Evolutionary conservation across 2,797 vertebrate species (phyloP).

Genomic region (Pseudochaenichthys georgianus): DNA sequence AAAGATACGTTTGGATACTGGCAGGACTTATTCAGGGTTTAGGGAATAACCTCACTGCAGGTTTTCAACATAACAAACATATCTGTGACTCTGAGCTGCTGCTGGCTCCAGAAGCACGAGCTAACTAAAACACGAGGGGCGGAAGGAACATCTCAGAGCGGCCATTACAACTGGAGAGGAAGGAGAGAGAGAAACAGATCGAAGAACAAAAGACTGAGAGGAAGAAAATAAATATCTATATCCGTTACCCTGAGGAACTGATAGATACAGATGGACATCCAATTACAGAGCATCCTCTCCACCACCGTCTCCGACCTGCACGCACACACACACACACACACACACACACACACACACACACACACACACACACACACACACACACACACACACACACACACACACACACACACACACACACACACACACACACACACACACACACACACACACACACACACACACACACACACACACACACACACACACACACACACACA

Average conservation of each 20-base stretch:
- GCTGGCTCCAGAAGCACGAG: too few species aligned
- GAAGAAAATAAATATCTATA: neutral
- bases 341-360: too few species aligned
- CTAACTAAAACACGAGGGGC: too few species aligned
- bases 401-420: too few species aligned
- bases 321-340: constrained; percentile 3
- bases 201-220: neutral
- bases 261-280: constrained; percentile 99
- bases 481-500: too few species aligned
- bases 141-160: too few species aligned
- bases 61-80: neutral
- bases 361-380: too few species aligned
- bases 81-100: neutral
- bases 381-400: too few species aligned
- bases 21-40: neutral
- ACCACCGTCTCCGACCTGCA: constrained; percentile 95
- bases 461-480: neutral
- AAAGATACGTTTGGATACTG: neutral
- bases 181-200: constrained; percentile 1
- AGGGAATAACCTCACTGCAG: too few species aligned
- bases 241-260: constrained; percentile 94
- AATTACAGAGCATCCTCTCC: constrained; percentile 98
- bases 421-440: constrained; percentile 26
- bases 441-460: constrained; percentile 40
- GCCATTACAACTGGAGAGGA: neutral